phyloP scores from a whole-genome alignment of 1,140 invertebrate genomes.

The Solenopsis invicta region DNA sequence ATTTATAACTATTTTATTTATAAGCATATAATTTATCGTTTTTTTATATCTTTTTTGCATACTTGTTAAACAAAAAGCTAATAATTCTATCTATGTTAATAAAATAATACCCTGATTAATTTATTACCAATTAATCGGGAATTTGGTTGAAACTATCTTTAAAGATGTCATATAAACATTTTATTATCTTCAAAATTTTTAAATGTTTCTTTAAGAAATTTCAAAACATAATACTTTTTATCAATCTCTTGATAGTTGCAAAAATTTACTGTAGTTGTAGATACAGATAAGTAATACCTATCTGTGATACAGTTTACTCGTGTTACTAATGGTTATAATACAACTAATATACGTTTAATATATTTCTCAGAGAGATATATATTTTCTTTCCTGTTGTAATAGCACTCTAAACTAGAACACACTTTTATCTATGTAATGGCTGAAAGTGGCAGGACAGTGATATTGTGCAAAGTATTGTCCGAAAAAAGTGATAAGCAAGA shows the following conservation, averaged over 20 bases:
- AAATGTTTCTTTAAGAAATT: not conserved
- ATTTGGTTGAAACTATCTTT: not conserved
- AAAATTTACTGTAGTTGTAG: no score
- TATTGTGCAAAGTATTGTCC: slow-evolving; percentile 81
- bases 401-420: not conserved
- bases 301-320: not conserved
- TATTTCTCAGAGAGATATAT: not conserved
- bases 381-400: not conserved
- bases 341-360: no score
- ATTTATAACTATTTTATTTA: not conserved
- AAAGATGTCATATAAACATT: not conserved
- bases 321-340: not conserved
- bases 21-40: not conserved
- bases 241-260: no score
- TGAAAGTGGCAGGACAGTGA: slow-evolving; percentile 69
- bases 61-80: no score
- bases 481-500: slow-evolving; percentile 78
- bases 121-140: no score
- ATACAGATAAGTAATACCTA: not conserved
- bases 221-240: not conserved
- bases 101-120: no score
- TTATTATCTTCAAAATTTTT: not conserved
- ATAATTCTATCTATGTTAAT: no score
- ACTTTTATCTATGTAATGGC: slow-evolving; percentile 43
- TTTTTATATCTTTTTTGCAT: no score